Base-by-base conservation (phyloP, 2,797 vertebrate genomes). In the Phalanger gymnotis region DNA sequence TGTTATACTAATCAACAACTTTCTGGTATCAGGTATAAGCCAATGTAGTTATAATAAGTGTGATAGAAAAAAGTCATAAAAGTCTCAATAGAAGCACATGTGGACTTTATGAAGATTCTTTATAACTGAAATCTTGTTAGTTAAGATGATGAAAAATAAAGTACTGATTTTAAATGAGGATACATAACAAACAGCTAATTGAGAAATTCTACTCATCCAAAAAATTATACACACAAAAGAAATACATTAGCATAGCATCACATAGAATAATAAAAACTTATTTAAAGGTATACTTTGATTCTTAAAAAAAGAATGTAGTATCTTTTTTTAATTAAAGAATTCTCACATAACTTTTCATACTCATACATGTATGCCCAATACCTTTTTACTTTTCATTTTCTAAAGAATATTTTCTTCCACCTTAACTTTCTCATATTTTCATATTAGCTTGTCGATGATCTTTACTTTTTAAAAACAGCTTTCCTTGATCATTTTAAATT, bases 1-100 rank as follows among this genome's bases (percentile, higher is more conserved):
- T 90, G 95, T 97, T 91, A 97, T 31, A 96, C n/a, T 95, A 0
- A 96, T 54, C 31, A 92, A 92, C 92, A 96, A 94, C 92, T 94
- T 96, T 95, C 91, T 93, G 94, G 19, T 94, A 54, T 93, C 27
- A 47, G 91, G 95, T 96, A 95, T 94, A 66, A 94, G 66, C 47
- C 31, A 90, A 93, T 22, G 91, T 30, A 92, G 57, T 96, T 66
- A 40, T 25, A 47, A 40, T 25, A 47, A 27, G 25, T 51, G 40
- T 47, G 22, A 87, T 11, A 25, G 40, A 51, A 87, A 87, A 87
- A 87, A 87, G 73, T 47, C 47, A 81, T 27, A 47, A 81, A 47
- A 47, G 9, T 31, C 73, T 87, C 73, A 81, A 47, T 27, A 40
- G 19, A 25, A 81, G 40, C 22, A 81, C 0, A 47, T 81, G 73